Evolutionary conservation across 1,140 invertebrate genomes (phyloP), one percentile per base, ranked within the genome.

Genomic region (Leucophenga varia): DNA sequence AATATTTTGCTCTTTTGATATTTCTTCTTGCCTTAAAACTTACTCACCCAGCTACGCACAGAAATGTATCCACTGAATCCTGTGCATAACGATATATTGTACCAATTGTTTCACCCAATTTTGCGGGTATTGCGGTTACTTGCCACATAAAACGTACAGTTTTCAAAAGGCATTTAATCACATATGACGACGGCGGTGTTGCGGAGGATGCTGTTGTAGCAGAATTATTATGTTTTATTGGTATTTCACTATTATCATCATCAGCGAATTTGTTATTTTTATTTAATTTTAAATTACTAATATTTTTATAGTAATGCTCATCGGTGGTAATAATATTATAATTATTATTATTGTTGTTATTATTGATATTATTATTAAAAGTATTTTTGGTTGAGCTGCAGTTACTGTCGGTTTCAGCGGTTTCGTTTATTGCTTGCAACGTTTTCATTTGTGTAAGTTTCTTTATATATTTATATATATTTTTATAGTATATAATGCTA

Each of bases 71-170:
- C 41, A 74, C 64, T 20, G 69, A 72, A 30, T 70, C 67, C 55
- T 74, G 72, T 28, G 72, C 72, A 61, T 70, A 72, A 48, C 71
- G 64, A 45, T 67, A 69, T 51, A 72, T 55, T 44, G 61, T 70
- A 54, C 68, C 71, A 21, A 74, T 54, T 22, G 70, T 72, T 45
- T 72, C 71, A 58, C 71, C 71, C 47, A 74, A 69, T 59, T 74
- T 74, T 40, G 52, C 58, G 32, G 71, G 71, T 59, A 74, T 64
- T 43, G 65, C 63, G 42, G 71, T 74, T 54, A 74, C 68, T 59
- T 74, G 71, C 71, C 71, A 74, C 71, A 74, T 74, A 69, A 71
- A 73, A 52, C 69, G 63, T 28, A 69, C 71, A 13, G 71, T 67
- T 48, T 57, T 67, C 50, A 72, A 55, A 16, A 74, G 53, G 49